phyloP scores from a whole-genome alignment of 2,113 vertebrate genomes.

The Oceanodroma tethys region DNA sequence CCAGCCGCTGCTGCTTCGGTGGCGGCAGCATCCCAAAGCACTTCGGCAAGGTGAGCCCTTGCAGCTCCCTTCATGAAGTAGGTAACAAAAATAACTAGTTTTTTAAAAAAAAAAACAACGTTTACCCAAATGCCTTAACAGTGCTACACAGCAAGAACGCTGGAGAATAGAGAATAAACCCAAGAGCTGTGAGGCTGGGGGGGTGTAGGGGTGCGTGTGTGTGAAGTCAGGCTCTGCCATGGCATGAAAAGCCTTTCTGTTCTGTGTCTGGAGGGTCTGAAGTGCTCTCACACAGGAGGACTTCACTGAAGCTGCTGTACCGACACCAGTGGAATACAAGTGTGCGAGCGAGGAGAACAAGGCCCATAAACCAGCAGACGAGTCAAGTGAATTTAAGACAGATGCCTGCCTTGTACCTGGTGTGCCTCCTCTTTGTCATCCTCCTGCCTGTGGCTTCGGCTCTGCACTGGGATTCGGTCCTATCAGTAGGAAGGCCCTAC shows the following conservation, averaged over 20 bases:
- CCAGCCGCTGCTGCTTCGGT: not conserved
- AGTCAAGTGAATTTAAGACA: not conserved
- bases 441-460: not conserved
- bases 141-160: rapidly evolving
- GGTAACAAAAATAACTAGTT: not conserved
- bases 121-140: not conserved
- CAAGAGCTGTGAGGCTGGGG: not conserved
- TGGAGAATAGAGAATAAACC: not conserved
- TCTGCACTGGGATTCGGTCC: not conserved
- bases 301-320: not conserved
- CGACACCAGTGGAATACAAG: not conserved
- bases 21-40: not conserved
- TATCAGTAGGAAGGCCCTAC: not conserved
- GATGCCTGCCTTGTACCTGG: not conserved
- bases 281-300: not conserved
- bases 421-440: not conserved
- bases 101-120: too few species aligned
- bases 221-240: not conserved
- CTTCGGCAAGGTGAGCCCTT: not conserved
- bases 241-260: not conserved
- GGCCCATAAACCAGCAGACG: not conserved
- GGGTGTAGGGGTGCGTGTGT: rapidly evolving
- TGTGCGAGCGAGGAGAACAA: not conserved
- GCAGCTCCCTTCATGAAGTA: not conserved
- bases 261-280: not conserved